A percentile compares a stretch with the other conserved stretches of the same genome.
Evolutionary conservation across 53 echinoderm and acorn worm genomes (phyloP).

Genomic region (Holothuria scabra): DNA sequence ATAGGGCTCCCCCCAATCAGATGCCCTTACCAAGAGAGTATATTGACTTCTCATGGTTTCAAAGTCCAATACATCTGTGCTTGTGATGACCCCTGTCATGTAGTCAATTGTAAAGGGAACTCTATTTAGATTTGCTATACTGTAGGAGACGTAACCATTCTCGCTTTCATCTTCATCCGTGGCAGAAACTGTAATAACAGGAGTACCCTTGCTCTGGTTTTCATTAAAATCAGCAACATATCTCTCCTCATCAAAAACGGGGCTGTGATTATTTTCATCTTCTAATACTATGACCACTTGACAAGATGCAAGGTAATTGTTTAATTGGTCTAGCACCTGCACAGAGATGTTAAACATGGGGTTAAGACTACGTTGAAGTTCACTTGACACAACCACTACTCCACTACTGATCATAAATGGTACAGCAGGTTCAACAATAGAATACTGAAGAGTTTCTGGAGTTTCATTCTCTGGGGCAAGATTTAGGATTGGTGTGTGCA

Average conservation of each 20-base stretch:
- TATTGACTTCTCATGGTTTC: conserved; percentile 90
- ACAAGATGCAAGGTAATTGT: conserved; percentile 49
- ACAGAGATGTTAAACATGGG: conserved; percentile 70
- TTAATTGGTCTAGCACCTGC: conserved; percentile 55
- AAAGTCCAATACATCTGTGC: conserved; percentile 84
- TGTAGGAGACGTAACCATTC: conserved; percentile 96
- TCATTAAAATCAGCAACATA: conserved; percentile 76
- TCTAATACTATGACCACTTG: conserved; percentile 65
- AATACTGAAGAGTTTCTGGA: conserved; percentile 60
- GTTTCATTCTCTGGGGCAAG: conserved; percentile 69
- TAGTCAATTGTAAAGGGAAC: conserved; percentile 93
- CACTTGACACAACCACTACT: conserved; percentile 64
- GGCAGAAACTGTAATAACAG: conserved; percentile 71
- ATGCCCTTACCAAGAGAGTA: conserved; percentile 79
- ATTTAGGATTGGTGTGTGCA: conserved; percentile 79
- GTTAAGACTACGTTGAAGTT: conserved; percentile 71
- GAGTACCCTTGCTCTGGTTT: conserved; percentile 64
- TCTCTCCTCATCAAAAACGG: conserved; percentile 68
- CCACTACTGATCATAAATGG: conserved; percentile 79
- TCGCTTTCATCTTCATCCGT: conserved; percentile 82
- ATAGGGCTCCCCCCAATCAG: conserved; percentile 95
- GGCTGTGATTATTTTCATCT: conserved; percentile 95
- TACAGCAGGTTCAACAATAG: conserved; percentile 59
- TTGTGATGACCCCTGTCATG: conserved; percentile 90
- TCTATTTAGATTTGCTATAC: conserved; percentile 89